These are phyloP conservation scores for Periplaneta americana DNA, from an alignment of 1,140 invertebrate genomes.

Conservation along the genomic window DNA sequence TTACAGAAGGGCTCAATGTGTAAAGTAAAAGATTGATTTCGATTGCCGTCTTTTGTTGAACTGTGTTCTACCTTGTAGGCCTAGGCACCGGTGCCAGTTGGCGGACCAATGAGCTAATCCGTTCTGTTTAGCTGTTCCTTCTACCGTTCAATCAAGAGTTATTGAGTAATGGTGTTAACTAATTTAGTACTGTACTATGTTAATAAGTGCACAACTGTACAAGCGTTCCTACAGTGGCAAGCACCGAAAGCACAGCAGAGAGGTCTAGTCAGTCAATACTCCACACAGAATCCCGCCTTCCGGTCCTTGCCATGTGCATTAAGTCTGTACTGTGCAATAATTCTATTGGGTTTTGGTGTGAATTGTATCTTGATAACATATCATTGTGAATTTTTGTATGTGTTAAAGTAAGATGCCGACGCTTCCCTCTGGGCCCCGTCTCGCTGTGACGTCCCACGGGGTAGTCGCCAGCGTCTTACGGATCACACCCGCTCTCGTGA, in stretches of 20 bases:
- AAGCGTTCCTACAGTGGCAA: slow-evolving; percentile 22
- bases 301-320: slow-evolving; percentile 21
- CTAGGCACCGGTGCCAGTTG: slow-evolving; percentile 6
- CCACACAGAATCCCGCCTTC: slow-evolving; percentile 3
- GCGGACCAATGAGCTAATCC: slow-evolving; percentile 10
- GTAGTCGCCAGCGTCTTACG: slow-evolving; percentile 19
- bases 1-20: slow-evolving; percentile 5
- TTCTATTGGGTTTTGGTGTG: slow-evolving; percentile 22
- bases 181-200: slow-evolving; percentile 16
- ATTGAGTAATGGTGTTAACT: slow-evolving; percentile 14
- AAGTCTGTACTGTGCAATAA: slow-evolving; percentile 23
- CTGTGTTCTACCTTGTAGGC: slow-evolving; percentile 10
- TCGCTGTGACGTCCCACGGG: background rate
- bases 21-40: background rate
- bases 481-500: slow-evolving; percentile 13
- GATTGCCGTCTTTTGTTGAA: background rate
- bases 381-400: slow-evolving; percentile 24
- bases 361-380: slow-evolving; percentile 24
- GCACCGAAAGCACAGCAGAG: slow-evolving; percentile 2
- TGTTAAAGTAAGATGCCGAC: slow-evolving; percentile 19
- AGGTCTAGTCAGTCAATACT: slow-evolving; percentile 4
- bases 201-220: slow-evolving; percentile 18
- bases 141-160: slow-evolving; percentile 14
- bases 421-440: slow-evolving; percentile 7
- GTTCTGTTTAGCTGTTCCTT: slow-evolving; percentile 19